A percentile compares a stretch with the other conserved stretches of the same genome.
Conservation (phyloP, 2,113 vertebrate genomes). For the Nycticryphes semicollaris region DNA sequence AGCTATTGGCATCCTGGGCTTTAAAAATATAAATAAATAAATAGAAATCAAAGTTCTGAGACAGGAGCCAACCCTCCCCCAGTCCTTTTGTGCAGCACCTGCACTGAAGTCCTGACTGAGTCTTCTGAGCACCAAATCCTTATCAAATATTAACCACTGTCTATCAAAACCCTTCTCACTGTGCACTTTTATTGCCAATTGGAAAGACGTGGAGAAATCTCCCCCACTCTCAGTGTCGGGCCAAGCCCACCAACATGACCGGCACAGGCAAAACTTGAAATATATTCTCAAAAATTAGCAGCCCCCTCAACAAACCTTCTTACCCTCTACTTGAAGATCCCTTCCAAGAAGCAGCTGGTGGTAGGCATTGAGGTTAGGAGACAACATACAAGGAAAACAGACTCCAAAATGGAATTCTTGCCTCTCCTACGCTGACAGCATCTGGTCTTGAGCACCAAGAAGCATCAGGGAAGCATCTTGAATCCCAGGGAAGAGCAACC, state of each 20-base stretch:
- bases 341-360: neutral
- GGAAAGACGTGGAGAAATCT: neutral
- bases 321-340: neutral
- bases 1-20: neutral
- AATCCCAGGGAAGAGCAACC: neutral
- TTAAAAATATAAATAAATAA: neutral
- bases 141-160: neutral
- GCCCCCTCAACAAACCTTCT: neutral
- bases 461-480: neutral
- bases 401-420: neutral
- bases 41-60: neutral
- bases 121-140: neutral
- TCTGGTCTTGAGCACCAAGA: neutral
- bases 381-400: neutral
- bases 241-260: neutral
- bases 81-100: neutral
- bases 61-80: neutral
- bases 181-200: neutral
- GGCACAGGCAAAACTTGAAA: neutral
- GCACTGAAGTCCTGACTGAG: rapidly evolving
- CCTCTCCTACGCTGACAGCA: neutral
- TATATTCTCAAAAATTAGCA: neutral
- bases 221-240: neutral
- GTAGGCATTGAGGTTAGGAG: neutral
- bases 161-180: neutral